phyloP scores from a whole-genome alignment of 2,888 invertebrate genomes.

The Parnassius apollo region DNA sequence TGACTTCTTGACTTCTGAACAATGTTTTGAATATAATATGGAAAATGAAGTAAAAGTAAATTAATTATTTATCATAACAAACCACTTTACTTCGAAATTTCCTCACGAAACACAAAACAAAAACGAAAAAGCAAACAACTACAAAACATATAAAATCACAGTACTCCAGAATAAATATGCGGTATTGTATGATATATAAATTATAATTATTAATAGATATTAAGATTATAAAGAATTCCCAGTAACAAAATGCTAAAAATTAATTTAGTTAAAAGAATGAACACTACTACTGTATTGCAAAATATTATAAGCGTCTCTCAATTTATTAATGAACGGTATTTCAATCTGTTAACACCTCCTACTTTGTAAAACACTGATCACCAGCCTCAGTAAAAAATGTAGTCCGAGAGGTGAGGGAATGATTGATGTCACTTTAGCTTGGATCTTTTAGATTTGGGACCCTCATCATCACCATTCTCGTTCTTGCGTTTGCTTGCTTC shows the following conservation, averaged over 20 bases:
- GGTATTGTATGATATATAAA: too few species aligned
- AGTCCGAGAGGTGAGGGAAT: conserved; percentile 46
- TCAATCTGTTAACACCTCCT: background rate
- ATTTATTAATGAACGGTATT: background rate
- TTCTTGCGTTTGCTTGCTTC: conserved; percentile 35
- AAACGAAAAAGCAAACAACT: too few species aligned
- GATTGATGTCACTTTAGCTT: conserved; percentile 56
- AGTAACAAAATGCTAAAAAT: too few species aligned
- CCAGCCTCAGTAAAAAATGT: conserved; percentile 47
- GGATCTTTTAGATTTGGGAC: conserved; percentile 46
- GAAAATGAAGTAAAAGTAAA: background rate
- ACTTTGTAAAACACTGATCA: background rate
- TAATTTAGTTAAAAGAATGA: background rate
- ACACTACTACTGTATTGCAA: background rate
- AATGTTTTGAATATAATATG: too few species aligned
- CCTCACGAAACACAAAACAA: background rate
- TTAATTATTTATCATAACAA: background rate
- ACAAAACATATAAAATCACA: too few species aligned
- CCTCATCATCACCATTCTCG: conserved; percentile 38
- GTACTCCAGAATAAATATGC: too few species aligned
- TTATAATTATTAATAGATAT: too few species aligned
- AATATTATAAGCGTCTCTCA: background rate
- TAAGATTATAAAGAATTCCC: too few species aligned
- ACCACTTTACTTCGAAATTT: background rate
- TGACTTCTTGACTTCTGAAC: too few species aligned